Percentiles rank a stretch among this genome's conserved stretches.
These are phyloP conservation scores for Siderastrea siderea DNA, from an alignment of 92 coral and sea anemone genomes.

Conservation along the genomic window DNA sequence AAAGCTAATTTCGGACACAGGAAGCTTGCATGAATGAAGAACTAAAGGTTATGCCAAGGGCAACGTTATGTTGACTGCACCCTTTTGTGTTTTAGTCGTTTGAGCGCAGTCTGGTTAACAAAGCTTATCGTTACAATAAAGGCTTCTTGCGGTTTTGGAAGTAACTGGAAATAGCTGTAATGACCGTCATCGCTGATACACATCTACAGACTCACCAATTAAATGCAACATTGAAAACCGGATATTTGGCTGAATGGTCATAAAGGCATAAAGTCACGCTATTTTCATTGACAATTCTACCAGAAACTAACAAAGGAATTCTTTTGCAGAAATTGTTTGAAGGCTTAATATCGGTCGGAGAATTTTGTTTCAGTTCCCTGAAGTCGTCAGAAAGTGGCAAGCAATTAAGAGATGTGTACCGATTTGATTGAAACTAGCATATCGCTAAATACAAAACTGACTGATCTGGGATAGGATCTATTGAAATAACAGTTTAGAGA, in stretches of 20 bases:
- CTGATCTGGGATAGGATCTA: too few relatives aligned
- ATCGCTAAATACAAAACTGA: too few relatives aligned
- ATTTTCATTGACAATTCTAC: too few relatives aligned
- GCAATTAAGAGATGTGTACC: too few relatives aligned
- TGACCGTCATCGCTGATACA: not conserved
- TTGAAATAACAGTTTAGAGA: too few relatives aligned
- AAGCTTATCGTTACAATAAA: not conserved
- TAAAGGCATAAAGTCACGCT: too few relatives aligned
- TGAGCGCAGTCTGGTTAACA: not conserved
- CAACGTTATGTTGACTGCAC: not conserved
- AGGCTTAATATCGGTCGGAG: too few relatives aligned
- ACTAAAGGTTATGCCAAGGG: not conserved
- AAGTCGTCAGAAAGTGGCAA: too few relatives aligned
- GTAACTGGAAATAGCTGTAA: not conserved
- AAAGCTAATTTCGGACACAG: slow-evolving; percentile 5
- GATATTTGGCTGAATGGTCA: not conserved
- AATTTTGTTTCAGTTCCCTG: too few relatives aligned
- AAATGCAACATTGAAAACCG: not conserved
- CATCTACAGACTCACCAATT: not conserved
- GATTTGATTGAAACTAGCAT: too few relatives aligned
- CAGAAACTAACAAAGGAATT: too few relatives aligned
- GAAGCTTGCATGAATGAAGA: slow-evolving; percentile 1
- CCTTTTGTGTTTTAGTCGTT: not conserved
- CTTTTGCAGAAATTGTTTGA: too few relatives aligned
- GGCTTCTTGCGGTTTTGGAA: not conserved